A percentile compares a stretch with the other conserved stretches of the same genome.
Evolutionary conservation across 2,113 vertebrate species (phyloP).

Genomic region (zebrafish (Danio rerio)): DNA sequence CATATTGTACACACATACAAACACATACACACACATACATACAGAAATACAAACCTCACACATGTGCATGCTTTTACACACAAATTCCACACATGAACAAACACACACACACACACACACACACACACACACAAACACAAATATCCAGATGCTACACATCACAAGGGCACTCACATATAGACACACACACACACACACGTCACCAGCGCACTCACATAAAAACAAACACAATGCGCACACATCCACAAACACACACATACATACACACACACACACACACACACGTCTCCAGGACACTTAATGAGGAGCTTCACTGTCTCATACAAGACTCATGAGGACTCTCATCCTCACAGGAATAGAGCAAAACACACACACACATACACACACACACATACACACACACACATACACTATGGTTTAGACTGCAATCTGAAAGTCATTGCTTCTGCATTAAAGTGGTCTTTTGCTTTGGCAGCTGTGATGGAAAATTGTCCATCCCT

Average conservation of each 20-base stretch:
- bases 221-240: too few species aligned
- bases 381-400: neutral
- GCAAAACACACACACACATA: neutral
- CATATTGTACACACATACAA: too few species aligned
- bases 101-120: too few species aligned
- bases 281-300: neutral
- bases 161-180: too few species aligned
- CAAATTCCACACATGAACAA: too few species aligned
- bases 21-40: too few species aligned
- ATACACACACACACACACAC: too few species aligned
- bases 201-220: neutral
- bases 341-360: neutral
- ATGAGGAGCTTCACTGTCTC: neutral
- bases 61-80: too few species aligned
- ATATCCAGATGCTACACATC: too few species aligned
- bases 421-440: constrained; percentile 15
- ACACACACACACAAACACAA: too few species aligned
- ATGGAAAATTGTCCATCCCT: constrained; percentile 39
- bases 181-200: constrained; percentile 15
- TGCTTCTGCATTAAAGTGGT: neutral
- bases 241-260: too few species aligned
- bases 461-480: constrained; percentile 18
- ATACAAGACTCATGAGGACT: neutral
- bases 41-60: too few species aligned
- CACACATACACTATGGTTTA: neutral